Conservation (phyloP, 2,797 vertebrate genomes). For the Xenentodon cancila region DNA sequence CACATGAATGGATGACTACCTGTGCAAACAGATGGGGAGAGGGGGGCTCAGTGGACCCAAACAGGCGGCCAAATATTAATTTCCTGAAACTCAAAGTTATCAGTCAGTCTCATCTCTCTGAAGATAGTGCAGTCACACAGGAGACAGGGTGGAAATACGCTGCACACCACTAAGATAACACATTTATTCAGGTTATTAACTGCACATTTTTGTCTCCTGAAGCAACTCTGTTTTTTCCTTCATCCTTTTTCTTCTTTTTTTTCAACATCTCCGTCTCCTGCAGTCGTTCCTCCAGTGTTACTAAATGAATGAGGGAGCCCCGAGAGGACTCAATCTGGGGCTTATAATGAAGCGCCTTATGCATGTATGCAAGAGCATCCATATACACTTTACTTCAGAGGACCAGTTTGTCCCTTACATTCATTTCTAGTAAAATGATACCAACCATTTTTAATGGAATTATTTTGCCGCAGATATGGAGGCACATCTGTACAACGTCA, state of each 20-base stretch:
- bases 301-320: slow-evolving; percentile 15
- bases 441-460: slow-evolving; percentile 1
- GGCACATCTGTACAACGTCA: neutral
- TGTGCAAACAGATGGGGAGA: slow-evolving; percentile 3
- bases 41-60: slow-evolving; percentile 1
- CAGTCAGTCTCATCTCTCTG: slow-evolving; percentile 31
- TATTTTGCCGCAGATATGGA: neutral
- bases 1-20: slow-evolving; percentile 8
- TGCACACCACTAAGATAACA: slow-evolving; percentile 8
- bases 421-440: neutral
- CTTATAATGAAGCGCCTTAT: slow-evolving; percentile 22
- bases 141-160: slow-evolving; percentile 2
- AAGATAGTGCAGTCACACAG: slow-evolving; percentile 1
- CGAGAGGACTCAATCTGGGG: slow-evolving; percentile 20
- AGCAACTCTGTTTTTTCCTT: neutral
- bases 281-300: slow-evolving; percentile 14
- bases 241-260: neutral
- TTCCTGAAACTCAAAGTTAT: slow-evolving; percentile 54
- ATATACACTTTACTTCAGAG: slow-evolving; percentile 3
- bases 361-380: slow-evolving; percentile 28
- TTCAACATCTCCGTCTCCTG: slow-evolving; percentile 2
- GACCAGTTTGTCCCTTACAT: too few species aligned
- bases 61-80: slow-evolving; percentile 50
- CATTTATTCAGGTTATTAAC: slow-evolving; percentile 19
- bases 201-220: neutral